These are phyloP conservation scores for Calyptommatus sinebrachiatus DNA, from an alignment of 2,113 vertebrate genomes.

Conservation along the genomic window DNA sequence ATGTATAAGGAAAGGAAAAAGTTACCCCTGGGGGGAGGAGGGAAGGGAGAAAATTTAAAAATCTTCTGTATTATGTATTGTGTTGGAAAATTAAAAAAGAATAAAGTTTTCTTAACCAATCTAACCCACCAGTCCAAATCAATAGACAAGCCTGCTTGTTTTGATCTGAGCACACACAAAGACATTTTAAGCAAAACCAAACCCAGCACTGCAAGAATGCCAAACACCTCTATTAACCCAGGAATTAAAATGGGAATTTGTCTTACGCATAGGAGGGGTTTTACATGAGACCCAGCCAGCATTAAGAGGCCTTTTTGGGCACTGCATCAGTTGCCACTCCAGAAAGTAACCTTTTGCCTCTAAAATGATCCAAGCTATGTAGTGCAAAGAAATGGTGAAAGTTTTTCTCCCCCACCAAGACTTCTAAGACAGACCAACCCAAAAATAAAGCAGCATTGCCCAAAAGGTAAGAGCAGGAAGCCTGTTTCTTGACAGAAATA, in stretches of 20 bases:
- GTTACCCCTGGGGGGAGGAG: too few relatives aligned
- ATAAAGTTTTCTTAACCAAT: too few relatives aligned
- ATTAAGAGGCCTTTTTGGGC: not conserved
- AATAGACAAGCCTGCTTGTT: too few relatives aligned
- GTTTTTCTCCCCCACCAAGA: not conserved
- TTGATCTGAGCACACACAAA: too few relatives aligned
- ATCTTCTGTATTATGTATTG: too few relatives aligned
- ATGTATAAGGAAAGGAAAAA: too few relatives aligned
- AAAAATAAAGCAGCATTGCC: not conserved
- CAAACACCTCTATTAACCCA: too few relatives aligned
- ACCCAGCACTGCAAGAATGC: not conserved
- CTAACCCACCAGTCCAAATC: too few relatives aligned
- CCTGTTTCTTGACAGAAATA: too few relatives aligned
- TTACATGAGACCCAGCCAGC: not conserved
- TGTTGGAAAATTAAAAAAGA: too few relatives aligned
- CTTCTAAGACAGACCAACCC: not conserved
- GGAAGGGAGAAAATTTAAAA: too few relatives aligned
- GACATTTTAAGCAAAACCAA: too few relatives aligned
- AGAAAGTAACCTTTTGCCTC: not conserved
- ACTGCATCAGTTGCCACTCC: not conserved
- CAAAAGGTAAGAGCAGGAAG: not conserved
- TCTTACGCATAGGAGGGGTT: not conserved
- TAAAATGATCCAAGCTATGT: not conserved
- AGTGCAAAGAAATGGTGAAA: not conserved
- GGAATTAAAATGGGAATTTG: not conserved